Percentiles rank a stretch among this genome's conserved stretches.
phyloP scores from a whole-genome alignment of 2,888 invertebrate genomes.

The Callyntrura sp. region DNA sequence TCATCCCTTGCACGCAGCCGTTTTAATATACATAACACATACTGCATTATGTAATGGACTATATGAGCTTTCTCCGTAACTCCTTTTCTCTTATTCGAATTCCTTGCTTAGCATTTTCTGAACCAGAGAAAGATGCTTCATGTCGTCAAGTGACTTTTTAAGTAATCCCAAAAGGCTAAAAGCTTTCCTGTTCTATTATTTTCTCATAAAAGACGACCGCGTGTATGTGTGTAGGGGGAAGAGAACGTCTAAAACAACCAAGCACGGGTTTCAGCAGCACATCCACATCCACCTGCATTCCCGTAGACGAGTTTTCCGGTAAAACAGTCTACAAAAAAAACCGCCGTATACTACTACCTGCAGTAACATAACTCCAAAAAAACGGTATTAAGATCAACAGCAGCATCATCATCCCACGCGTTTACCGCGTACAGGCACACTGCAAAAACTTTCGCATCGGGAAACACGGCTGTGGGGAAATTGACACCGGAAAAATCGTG shows the following conservation, averaged over 20 bases:
- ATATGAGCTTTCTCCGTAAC: background rate
- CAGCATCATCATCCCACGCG: no score
- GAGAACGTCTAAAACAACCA: no score
- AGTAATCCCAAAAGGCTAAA: conserved; percentile 78
- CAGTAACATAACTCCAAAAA: background rate
- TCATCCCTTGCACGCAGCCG: background rate
- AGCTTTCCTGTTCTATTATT: conserved; percentile 73
- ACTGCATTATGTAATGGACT: conserved; percentile 54
- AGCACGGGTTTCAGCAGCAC: no score
- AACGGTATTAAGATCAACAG: background rate
- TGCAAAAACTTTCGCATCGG: background rate
- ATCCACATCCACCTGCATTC: background rate
- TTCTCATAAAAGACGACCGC: conserved; percentile 69
- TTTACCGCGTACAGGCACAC: background rate
- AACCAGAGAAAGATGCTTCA: conserved; percentile 59
- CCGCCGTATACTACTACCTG: conserved; percentile 9
- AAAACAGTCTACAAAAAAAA: background rate
- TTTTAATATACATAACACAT: conserved; percentile 58
- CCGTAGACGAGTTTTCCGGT: background rate
- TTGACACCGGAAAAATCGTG: no score
- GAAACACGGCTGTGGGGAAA: no score
- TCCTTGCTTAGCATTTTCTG: conserved; percentile 20
- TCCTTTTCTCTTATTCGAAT: conserved; percentile 14
- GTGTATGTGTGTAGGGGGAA: conserved; percentile 17
- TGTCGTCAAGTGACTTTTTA: conserved; percentile 77